Evolutionary conservation across 2,888 invertebrate species (phyloP).

Genomic region (Mythimna pallens): DNA sequence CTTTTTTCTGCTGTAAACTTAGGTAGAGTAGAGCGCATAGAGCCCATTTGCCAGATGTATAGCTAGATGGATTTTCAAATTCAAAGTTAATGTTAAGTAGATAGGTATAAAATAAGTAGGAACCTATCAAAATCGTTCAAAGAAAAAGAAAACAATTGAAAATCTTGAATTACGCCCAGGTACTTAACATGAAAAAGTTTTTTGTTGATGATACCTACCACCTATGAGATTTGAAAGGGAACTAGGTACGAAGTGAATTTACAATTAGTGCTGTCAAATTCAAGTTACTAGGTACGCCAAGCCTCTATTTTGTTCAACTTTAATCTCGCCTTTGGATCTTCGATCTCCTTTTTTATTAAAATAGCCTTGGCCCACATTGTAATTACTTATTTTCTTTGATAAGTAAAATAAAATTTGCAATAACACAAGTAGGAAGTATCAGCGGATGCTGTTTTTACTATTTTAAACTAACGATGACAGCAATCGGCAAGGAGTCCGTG

Average conservation of each 20-base stretch:
- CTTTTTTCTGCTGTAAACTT: too few species aligned
- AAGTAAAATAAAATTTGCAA: background rate
- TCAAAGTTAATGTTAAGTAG: too few species aligned
- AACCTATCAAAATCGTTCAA: too few species aligned
- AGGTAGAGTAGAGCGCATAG: too few species aligned
- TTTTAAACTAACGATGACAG: background rate
- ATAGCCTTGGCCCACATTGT: background rate
- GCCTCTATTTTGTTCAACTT: conserved; percentile 2
- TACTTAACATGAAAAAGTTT: too few species aligned
- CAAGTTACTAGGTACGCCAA: too few species aligned
- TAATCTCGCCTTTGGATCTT: background rate
- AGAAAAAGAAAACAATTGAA: background rate
- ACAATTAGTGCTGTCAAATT: background rate
- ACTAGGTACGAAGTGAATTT: background rate
- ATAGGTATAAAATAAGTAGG: too few species aligned
- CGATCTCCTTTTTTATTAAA: background rate
- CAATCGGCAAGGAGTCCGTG: background rate
- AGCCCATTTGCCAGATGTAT: too few species aligned
- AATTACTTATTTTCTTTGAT: background rate
- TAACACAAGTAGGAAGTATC: background rate
- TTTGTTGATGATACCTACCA: too few species aligned
- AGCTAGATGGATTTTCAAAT: too few species aligned
- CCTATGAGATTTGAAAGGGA: background rate
- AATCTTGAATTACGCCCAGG: background rate
- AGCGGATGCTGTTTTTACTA: background rate